Conservation (phyloP, 2,113 vertebrate genomes). For the Apus apus region DNA sequence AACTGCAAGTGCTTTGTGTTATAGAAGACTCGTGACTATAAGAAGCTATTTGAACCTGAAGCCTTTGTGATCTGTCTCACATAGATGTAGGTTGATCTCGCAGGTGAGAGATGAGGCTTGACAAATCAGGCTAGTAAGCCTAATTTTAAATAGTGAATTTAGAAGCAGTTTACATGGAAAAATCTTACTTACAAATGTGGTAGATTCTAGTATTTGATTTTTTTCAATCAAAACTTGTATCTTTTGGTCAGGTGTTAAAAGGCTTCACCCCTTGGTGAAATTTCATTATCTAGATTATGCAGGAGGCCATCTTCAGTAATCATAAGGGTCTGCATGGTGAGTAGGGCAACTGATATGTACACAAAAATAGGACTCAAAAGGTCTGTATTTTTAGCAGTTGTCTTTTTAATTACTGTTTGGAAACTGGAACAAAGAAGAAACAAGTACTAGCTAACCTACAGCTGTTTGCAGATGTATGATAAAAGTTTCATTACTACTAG, state of each 20-base stretch:
- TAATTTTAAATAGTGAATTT: background rate
- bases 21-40: background rate
- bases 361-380: background rate
- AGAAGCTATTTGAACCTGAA: background rate
- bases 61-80: background rate
- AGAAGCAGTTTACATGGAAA: background rate
- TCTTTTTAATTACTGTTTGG: background rate
- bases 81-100: background rate
- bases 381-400: background rate
- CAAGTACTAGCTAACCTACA: background rate
- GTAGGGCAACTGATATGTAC: background rate
- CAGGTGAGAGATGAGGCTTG: background rate
- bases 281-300: background rate
- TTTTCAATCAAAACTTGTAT: background rate
- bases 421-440: background rate
- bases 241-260: background rate
- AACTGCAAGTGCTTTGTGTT: background rate
- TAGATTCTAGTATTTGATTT: background rate
- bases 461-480: background rate
- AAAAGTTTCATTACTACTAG: background rate
- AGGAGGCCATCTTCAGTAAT: background rate
- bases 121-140: background rate
- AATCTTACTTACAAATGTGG: background rate
- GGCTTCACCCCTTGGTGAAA: background rate
- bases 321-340: background rate